Evolutionary conservation across 2,888 invertebrate genomes (phyloP), one percentile per base, ranked within the genome.

Genomic region (Drosophila picticornis): DNA sequence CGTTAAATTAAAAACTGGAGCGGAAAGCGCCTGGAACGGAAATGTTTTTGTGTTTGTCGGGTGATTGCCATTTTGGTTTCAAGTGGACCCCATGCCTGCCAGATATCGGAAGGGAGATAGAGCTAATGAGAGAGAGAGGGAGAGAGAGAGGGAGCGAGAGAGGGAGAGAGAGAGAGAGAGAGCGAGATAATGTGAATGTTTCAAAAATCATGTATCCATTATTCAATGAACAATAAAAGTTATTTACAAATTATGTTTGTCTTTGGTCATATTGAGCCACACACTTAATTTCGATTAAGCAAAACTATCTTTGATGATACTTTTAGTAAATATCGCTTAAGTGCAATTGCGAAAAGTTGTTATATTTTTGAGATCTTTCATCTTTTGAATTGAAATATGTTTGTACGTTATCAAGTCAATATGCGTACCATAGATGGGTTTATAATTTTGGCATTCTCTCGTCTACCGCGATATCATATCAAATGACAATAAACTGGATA

Each of bases 1-100:
- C 81, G 77, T 31, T 86, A 85, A 82, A 85, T 88, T 88, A 88
- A 85, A 85, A 85, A 86, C 84, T 85, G 75, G 86, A 85, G 85
- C 85, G 85, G 88, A 85, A 85, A 85, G 72, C 88, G 84, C 74
- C 80, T 62, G 65, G 77, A 88, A 70, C 85, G 85, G 85, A 85
- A 88, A 88, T 85, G 85, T 86, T 83, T 81, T 83, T 83, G 63
- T 83, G 65, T 81, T 76, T 66, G 60, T 65, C 75, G 55, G 73
- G 67, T 81, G 84, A 85, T 85, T 84, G 84, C 85, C 84, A 79
- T 79, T 80, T 80, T 63, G 63, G 72, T 58, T 59, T 46, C 58
- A 61, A 50, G 61, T 66, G 29, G 66, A 71, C 56, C 48, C 70
- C 58, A 66, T 57, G 78, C 78, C 29, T 51, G 38, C 1, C 60